phyloP scores from a whole-genome alignment of 2,888 invertebrate species.

The Clostera curtula region DNA sequence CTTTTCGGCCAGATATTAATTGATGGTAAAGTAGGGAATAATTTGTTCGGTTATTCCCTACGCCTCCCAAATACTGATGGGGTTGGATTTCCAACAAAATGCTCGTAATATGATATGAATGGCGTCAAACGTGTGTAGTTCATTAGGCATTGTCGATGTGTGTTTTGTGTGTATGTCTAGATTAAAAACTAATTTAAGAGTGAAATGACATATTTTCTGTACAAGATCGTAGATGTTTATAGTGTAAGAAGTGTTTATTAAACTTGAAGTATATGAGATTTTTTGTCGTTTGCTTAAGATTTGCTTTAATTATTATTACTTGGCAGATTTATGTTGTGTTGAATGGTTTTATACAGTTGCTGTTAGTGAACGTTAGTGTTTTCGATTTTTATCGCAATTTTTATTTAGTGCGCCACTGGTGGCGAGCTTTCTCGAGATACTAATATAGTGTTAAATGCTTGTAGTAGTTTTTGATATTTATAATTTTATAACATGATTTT shows the following conservation, averaged over 20 bases:
- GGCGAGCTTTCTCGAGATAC: slow-evolving; percentile 18
- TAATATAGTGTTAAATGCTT: slow-evolving; percentile 24
- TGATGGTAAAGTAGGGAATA: too few species aligned
- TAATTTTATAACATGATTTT: slow-evolving; percentile 17
- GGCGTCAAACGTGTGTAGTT: too few species aligned
- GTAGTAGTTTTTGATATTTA: slow-evolving; percentile 16
- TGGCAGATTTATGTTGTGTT: slow-evolving; percentile 51
- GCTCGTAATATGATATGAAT: too few species aligned
- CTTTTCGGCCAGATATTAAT: too few species aligned
- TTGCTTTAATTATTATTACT: slow-evolving; percentile 64
- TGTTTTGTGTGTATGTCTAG: slow-evolving; percentile 26
- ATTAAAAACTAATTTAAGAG: slow-evolving; percentile 35
- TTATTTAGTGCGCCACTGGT: slow-evolving; percentile 18
- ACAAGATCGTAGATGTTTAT: slow-evolving; percentile 38
- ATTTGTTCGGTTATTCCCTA: too few species aligned
- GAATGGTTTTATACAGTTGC: slow-evolving; percentile 44
- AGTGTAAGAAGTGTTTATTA: slow-evolving; percentile 33
- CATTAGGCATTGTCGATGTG: too few species aligned
- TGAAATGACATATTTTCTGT: slow-evolving; percentile 71
- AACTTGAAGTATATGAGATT: slow-evolving; percentile 35
- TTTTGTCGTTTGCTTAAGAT: slow-evolving; percentile 51
- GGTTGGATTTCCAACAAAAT: too few species aligned
- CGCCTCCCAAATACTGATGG: too few species aligned
- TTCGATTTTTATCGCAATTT: slow-evolving; percentile 37
- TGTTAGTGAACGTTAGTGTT: slow-evolving; percentile 46